Evolutionary conservation across 2,113 vertebrate genomes (phyloP).

Genomic region (Apaloderma vittatum): DNA sequence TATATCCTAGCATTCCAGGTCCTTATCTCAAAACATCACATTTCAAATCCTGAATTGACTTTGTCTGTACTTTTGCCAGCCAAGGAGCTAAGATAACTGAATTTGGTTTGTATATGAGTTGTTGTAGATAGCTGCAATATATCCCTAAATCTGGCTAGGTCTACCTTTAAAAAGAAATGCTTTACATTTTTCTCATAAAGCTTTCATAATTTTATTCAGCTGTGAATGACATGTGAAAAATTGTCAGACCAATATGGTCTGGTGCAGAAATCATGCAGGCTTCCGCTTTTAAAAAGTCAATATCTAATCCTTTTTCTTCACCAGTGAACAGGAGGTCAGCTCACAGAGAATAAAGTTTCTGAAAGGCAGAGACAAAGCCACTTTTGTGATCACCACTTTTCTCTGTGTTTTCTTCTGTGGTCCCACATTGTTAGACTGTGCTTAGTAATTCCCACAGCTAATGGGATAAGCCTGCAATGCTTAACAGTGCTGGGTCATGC

Average conservation of each 20-base stretch:
- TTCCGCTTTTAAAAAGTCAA: not conserved
- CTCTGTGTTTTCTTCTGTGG: not conserved
- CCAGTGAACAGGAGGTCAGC: not conserved
- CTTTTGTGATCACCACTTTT: not conserved
- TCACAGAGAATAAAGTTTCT: not conserved
- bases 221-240: not conserved
- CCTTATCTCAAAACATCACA: constrained; percentile 50
- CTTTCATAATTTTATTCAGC: constrained; percentile 2
- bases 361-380: not conserved
- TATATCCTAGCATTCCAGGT: not conserved
- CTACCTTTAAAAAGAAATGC: constrained; percentile 3
- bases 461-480: not conserved
- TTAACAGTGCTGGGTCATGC: not conserved
- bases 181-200: constrained; percentile 16
- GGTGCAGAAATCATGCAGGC: not conserved
- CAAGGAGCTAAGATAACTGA: constrained; percentile 16
- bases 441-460: not conserved
- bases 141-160: not conserved
- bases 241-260: not conserved
- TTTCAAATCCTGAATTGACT: constrained; percentile 39
- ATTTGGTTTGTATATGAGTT: constrained; percentile 29
- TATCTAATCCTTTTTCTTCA: not conserved
- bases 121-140: not conserved
- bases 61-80: constrained; percentile 21
- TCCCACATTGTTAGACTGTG: fast-evolving